Percentiles rank a stretch among this genome's conserved stretches.
Conservation (phyloP, 2,888 invertebrate genomes). For the Panzeria rudis region DNA sequence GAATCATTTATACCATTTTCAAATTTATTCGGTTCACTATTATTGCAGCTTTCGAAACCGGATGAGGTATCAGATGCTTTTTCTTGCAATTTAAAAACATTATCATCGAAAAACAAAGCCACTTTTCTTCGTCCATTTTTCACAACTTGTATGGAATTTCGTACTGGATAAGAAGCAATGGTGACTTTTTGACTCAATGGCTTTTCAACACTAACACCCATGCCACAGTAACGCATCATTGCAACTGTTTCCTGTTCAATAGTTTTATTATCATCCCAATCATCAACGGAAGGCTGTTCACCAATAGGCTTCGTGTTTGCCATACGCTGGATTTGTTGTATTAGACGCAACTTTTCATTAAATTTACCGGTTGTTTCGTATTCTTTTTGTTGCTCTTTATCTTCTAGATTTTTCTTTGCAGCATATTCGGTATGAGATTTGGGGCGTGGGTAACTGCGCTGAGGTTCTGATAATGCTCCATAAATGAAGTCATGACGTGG, state of each 20-base stretch:
- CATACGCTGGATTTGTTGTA: conserved; percentile 79
- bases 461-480: conserved; percentile 66
- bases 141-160: conserved; percentile 73
- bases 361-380: conserved; percentile 40
- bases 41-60: conserved; percentile 45
- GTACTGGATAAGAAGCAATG: conserved; percentile 74
- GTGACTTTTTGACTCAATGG: conserved; percentile 71
- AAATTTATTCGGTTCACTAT: conserved; percentile 1
- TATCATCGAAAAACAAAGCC: conserved; percentile 77
- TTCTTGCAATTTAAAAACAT: conserved; percentile 76
- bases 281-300: conserved; percentile 77
- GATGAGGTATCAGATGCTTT: conserved; percentile 48
- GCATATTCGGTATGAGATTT: conserved; percentile 76
- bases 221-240: conserved; percentile 79
- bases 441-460: conserved; percentile 72
- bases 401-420: conserved; percentile 62
- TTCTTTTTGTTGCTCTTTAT: conserved; percentile 62
- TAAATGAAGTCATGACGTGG: conserved; percentile 78
- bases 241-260: conserved; percentile 78
- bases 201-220: conserved; percentile 76
- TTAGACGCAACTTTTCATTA: conserved; percentile 75
- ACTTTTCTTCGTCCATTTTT: conserved; percentile 75
- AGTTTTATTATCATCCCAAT: conserved; percentile 78
- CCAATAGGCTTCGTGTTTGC: conserved; percentile 78
- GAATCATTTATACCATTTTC: conserved; percentile 20